These are phyloP conservation scores for Indicator indicator DNA, from an alignment of 2,113 vertebrate species.

Conservation along the genomic window DNA sequence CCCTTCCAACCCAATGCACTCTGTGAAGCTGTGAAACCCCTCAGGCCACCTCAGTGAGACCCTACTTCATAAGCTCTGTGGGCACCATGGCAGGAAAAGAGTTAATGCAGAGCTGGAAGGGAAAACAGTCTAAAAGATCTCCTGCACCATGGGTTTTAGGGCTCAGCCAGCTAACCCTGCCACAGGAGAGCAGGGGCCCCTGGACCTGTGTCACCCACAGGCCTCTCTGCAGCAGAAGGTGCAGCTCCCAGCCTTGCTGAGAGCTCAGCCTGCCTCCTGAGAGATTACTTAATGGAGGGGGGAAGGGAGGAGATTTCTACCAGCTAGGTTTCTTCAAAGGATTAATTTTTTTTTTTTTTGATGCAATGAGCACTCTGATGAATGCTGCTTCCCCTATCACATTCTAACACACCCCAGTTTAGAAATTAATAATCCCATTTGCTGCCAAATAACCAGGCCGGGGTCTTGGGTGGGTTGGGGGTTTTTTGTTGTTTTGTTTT, in stretches of 20 bases:
- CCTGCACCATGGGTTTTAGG: background rate
- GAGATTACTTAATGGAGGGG: background rate
- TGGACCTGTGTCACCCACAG: background rate
- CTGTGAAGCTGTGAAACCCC: background rate
- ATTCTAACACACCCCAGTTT: conserved; percentile 73
- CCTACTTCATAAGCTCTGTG: background rate
- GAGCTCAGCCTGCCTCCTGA: background rate
- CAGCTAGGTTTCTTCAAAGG: conserved; percentile 74
- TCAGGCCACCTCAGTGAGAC: background rate
- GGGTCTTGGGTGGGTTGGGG: background rate
- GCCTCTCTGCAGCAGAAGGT: background rate
- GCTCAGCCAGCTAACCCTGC: background rate
- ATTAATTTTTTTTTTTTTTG: conserved; percentile 78
- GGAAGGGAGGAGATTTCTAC: conserved; percentile 28
- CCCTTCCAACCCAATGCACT: no score
- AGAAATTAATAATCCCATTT: conserved; percentile 75
- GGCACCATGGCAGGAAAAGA: background rate
- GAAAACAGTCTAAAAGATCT: background rate
- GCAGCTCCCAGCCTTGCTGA: background rate
- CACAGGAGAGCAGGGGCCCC: background rate
- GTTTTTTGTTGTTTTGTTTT: no score
- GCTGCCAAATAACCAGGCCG: conserved; percentile 63
- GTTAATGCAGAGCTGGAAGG: background rate
- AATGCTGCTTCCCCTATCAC: conserved; percentile 76
- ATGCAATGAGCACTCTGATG: conserved; percentile 67